Percentiles rank a stretch among this genome's conserved stretches.
Conservation (phyloP, 2,888 invertebrate genomes). For the Pogonocherus hispidulus region DNA sequence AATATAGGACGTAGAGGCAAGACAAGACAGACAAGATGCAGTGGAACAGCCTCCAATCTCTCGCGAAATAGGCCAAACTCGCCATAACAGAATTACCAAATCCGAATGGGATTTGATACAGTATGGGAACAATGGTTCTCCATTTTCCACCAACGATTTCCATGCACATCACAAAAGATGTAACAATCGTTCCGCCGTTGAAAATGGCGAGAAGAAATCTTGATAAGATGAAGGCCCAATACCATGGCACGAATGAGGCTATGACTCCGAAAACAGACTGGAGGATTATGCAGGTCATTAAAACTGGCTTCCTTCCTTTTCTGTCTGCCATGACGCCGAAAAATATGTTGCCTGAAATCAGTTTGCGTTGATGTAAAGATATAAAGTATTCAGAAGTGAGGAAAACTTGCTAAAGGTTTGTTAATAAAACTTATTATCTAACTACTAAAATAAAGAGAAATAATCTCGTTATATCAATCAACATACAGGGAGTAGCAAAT, state of each 20-base stretch:
- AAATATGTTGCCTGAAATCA: slow-evolving; percentile 69
- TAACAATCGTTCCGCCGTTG: slow-evolving; percentile 76
- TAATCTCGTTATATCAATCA: too few species aligned
- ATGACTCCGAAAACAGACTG: slow-evolving; percentile 71
- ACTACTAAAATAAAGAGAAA: too few species aligned
- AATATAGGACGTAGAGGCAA: slow-evolving; percentile 69
- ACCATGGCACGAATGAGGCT: slow-evolving; percentile 72
- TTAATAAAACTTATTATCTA: too few species aligned
- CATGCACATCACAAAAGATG: slow-evolving; percentile 78
- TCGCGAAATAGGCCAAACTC: slow-evolving; percentile 71
- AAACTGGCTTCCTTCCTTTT: slow-evolving; percentile 74
- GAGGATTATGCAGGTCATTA: slow-evolving; percentile 72
- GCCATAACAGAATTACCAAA: slow-evolving; percentile 74
- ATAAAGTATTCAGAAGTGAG: too few species aligned
- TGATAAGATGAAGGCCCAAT: slow-evolving; percentile 70
- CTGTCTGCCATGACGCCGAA: slow-evolving; percentile 76
- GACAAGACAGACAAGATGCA: slow-evolving; percentile 71
- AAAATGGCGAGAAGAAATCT: slow-evolving; percentile 74
- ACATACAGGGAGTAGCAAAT: too few species aligned
- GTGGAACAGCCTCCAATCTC: slow-evolving; percentile 76
- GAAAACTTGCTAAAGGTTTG: too few species aligned
- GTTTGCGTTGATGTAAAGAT: too few species aligned
- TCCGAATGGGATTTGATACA: slow-evolving; percentile 77
- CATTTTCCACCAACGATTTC: slow-evolving; percentile 76
- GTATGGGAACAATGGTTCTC: slow-evolving; percentile 73